phyloP scores from a whole-genome alignment of 1,140 invertebrate genomes.

The Papilio dardanus region DNA sequence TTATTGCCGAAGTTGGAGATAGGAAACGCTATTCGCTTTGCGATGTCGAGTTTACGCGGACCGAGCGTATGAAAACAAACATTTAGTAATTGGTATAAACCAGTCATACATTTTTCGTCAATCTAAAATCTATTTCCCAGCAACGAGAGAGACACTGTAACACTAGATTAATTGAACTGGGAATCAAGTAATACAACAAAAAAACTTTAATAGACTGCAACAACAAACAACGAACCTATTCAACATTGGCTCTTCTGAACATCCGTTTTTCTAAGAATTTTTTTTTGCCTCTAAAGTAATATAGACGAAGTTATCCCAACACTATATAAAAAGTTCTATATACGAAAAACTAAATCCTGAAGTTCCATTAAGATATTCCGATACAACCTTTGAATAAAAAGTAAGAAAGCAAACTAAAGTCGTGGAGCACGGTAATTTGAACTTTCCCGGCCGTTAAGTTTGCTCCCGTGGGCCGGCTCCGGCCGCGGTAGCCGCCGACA shows the following conservation, averaged over 20 bases:
- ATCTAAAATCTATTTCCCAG: neutral
- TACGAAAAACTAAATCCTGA: neutral
- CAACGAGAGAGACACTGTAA: neutral
- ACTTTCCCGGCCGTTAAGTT: constrained; percentile 27
- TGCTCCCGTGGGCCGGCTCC: constrained; percentile 23
- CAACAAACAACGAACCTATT: too few species aligned
- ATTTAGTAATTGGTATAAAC: neutral
- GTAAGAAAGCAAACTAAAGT: constrained; percentile 27
- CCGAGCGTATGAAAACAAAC: neutral
- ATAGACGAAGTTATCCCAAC: neutral
- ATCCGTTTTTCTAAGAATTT: neutral
- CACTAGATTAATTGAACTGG: neutral
- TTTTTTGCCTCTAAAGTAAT: neutral
- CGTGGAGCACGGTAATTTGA: constrained; percentile 30
- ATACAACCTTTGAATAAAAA: constrained; percentile 25
- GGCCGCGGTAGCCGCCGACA: neutral
- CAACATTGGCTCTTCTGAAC: neutral
- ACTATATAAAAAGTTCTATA: neutral
- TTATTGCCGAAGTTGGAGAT: neutral
- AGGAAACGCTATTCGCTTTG: neutral
- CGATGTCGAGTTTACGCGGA: neutral
- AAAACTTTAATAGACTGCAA: neutral
- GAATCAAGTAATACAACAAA: too few species aligned
- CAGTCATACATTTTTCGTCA: neutral
- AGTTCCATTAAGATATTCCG: constrained; percentile 26